Conservation (phyloP, 1,140 invertebrate species). For the Leptinotarsa undecemlineata region DNA sequence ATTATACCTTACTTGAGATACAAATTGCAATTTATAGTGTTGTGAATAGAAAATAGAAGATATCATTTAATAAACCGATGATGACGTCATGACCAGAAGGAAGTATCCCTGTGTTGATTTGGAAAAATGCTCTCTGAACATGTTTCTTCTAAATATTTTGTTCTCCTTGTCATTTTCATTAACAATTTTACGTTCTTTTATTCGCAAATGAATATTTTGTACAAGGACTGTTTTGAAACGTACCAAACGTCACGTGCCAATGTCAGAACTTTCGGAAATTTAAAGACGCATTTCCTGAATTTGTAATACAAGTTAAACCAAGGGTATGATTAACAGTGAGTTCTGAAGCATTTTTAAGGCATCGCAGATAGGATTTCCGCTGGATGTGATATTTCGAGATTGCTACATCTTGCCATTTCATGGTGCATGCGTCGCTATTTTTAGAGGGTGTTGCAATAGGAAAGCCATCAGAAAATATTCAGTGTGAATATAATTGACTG, state of each 20-base stretch:
- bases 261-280: background rate
- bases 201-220: too few species aligned
- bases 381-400: background rate
- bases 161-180: too few species aligned
- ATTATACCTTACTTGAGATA: too few species aligned
- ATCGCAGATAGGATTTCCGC: background rate
- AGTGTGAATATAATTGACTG: too few species aligned
- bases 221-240: background rate
- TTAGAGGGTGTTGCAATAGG: background rate
- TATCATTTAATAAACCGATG: too few species aligned
- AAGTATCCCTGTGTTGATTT: too few species aligned
- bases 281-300: conserved; percentile 1
- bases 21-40: too few species aligned
- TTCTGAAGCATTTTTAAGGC: background rate
- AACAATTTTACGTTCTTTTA: too few species aligned
- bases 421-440: background rate
- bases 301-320: conserved; percentile 8
- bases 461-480: background rate
- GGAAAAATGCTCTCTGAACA: too few species aligned
- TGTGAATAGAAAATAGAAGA: too few species aligned
- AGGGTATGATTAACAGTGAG: background rate
- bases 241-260: background rate
- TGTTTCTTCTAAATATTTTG: too few species aligned
- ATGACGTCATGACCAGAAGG: too few species aligned
- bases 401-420: background rate